Evolutionary conservation across 2,888 invertebrate species (phyloP).

Genomic region (Xanthorhoe spadicearia): DNA sequence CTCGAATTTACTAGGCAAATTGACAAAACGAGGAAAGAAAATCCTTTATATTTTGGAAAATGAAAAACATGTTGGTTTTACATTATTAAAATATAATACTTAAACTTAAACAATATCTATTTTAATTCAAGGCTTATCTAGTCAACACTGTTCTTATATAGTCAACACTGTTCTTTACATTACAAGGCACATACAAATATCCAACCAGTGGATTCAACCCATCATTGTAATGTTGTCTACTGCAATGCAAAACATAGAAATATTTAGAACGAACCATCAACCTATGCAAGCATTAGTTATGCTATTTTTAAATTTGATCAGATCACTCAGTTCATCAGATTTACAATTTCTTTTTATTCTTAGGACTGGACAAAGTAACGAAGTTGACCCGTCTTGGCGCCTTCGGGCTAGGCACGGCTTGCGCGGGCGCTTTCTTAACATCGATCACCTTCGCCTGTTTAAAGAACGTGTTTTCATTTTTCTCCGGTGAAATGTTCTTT

Average conservation of each 20-base stretch:
- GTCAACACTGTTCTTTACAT: background rate
- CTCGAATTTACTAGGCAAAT: too few species aligned
- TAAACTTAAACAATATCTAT: background rate
- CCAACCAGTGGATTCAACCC: background rate
- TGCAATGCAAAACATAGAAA: too few species aligned
- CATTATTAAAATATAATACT: background rate
- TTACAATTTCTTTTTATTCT: conserved; percentile 84
- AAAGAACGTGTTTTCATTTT: conserved; percentile 56
- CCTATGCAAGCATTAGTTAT: too few species aligned
- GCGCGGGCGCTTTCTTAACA: conserved; percentile 53
- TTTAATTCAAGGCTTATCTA: background rate
- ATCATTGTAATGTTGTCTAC: too few species aligned
- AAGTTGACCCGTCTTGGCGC: conserved; percentile 89
- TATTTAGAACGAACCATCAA: too few species aligned
- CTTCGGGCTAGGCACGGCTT: conserved; percentile 71
- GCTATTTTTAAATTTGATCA: too few species aligned
- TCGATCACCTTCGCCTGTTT: conserved; percentile 73
- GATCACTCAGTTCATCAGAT: background rate
- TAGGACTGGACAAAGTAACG: conserved; percentile 92
- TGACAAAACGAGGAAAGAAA: too few species aligned
- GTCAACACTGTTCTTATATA: background rate
- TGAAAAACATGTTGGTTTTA: background rate
- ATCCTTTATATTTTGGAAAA: too few species aligned
- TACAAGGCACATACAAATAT: background rate
- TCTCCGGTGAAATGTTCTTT: conserved; percentile 30